Percentiles rank a stretch among this genome's conserved stretches.
Conservation (phyloP, 2,797 vertebrate species). For the Pelochelys cantorii region DNA sequence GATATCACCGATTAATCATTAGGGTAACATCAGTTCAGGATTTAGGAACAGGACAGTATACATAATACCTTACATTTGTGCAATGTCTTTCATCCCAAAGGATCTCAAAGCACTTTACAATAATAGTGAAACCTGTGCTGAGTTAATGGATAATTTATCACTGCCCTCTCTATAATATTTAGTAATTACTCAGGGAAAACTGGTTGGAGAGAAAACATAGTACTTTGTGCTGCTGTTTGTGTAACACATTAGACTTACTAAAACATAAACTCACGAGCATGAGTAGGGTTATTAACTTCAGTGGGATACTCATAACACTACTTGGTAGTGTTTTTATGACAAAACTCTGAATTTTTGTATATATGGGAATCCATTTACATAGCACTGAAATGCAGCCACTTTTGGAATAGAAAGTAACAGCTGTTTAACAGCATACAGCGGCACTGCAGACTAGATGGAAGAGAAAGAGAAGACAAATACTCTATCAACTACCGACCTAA, state of each 20-base stretch:
- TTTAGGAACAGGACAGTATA: conserved; percentile 42
- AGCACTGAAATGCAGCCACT: not conserved
- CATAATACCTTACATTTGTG: conserved; percentile 59
- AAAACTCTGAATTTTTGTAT: not conserved
- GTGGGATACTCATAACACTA: conserved; percentile 23
- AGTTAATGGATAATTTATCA: conserved; percentile 55
- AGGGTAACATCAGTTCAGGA: conserved; percentile 50
- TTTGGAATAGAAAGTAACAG: not conserved
- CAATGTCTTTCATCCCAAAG: conserved; percentile 43
- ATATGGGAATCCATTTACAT: not conserved
- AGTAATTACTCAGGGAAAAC: conserved; percentile 54
- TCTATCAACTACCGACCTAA: not conserved
- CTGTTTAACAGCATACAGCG: not conserved
- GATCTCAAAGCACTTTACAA: conserved; percentile 67
- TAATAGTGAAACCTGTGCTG: conserved; percentile 50
- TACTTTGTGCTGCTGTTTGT: conserved; percentile 66
- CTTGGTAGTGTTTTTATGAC: not conserved
- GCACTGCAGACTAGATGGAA: not conserved
- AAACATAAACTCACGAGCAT: conserved; percentile 1
- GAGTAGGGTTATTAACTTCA: conserved; percentile 41
- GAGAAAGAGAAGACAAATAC: not conserved
- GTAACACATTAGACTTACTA: conserved; percentile 43
- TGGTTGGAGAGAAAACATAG: conserved; percentile 59
- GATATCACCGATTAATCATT: conserved; percentile 35
- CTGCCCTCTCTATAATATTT: conserved; percentile 60